Percentiles rank a stretch among this genome's conserved stretches.
phyloP scores from a whole-genome alignment of 2,888 invertebrate species.

The Osedax fenrisi region DNA sequence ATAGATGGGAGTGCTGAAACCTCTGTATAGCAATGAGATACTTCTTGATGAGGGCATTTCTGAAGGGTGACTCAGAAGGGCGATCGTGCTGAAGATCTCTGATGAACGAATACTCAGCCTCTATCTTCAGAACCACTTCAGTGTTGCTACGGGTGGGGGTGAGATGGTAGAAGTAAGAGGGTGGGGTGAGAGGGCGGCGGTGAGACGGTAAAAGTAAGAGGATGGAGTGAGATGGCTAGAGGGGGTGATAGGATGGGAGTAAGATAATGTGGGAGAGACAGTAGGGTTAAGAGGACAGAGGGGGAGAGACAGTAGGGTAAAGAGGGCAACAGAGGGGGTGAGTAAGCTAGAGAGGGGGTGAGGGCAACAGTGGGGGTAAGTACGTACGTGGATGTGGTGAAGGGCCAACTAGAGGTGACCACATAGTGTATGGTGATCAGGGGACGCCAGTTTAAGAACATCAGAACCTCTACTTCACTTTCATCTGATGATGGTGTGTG shows the following conservation, averaged over 20 bases:
- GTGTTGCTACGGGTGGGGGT: constrained; percentile 31
- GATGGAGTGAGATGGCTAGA: not conserved
- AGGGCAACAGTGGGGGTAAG: not conserved
- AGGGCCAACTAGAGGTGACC: constrained; percentile 57
- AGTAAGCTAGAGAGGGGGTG: not conserved
- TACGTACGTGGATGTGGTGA: constrained; percentile 41
- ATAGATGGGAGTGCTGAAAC: no score
- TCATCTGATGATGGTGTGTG: constrained; percentile 37
- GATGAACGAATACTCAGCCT: constrained; percentile 54
- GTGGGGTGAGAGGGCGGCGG: not conserved
- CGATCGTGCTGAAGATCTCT: not conserved
- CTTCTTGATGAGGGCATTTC: constrained; percentile 62
- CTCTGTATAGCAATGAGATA: constrained; percentile 53
- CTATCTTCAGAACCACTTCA: constrained; percentile 46
- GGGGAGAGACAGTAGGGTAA: not conserved
- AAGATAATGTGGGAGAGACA: not conserved
- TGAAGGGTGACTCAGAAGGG: constrained; percentile 50
- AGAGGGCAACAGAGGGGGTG: not conserved
- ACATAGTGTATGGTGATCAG: constrained; percentile 62
- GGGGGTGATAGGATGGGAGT: not conserved
- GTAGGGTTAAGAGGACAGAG: not conserved
- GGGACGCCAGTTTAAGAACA: constrained; percentile 64
- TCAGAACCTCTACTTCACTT: constrained; percentile 56
- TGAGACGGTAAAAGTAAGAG: not conserved
- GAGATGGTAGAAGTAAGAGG: not conserved